A percentile compares a stretch with the other conserved stretches of the same genome.
These are phyloP conservation scores for Odontocerum albicorne DNA, from an alignment of 2,888 invertebrate species.

Conservation along the genomic window DNA sequence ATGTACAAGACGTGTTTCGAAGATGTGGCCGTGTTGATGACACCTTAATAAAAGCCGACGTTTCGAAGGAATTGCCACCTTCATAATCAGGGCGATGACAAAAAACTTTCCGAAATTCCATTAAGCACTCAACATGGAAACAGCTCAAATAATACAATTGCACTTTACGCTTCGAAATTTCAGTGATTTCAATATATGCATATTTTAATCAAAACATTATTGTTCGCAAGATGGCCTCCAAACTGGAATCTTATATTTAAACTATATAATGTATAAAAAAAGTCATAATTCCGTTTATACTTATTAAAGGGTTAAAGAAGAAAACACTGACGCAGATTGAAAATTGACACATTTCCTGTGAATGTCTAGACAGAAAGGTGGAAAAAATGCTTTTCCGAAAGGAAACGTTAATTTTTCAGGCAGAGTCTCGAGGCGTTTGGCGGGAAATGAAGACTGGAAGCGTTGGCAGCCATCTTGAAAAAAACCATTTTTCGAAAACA, in stretches of 20 bases:
- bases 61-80: too few species aligned
- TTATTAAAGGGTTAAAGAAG: neutral
- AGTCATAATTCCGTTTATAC: neutral
- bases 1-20: too few species aligned
- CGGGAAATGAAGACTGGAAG: slow-evolving; percentile 24
- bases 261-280: neutral
- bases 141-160: too few species aligned
- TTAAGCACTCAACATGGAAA: too few species aligned
- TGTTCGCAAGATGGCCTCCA: too few species aligned
- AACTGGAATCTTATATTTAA: neutral
- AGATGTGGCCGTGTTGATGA: too few species aligned
- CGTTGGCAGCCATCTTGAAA: neutral
- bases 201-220: too few species aligned
- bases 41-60: too few species aligned
- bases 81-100: too few species aligned
- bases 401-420: slow-evolving; percentile 32
- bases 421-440: slow-evolving; percentile 17
- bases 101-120: too few species aligned
- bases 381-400: slow-evolving; percentile 18
- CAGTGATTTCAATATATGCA: too few species aligned
- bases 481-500: neutral
- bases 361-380: slow-evolving; percentile 16
- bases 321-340: slow-evolving; percentile 11
- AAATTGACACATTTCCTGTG: slow-evolving; percentile 20
- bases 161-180: too few species aligned